phyloP scores from a whole-genome alignment of 2,113 vertebrate species.

The Orientallactaga bullata region DNA sequence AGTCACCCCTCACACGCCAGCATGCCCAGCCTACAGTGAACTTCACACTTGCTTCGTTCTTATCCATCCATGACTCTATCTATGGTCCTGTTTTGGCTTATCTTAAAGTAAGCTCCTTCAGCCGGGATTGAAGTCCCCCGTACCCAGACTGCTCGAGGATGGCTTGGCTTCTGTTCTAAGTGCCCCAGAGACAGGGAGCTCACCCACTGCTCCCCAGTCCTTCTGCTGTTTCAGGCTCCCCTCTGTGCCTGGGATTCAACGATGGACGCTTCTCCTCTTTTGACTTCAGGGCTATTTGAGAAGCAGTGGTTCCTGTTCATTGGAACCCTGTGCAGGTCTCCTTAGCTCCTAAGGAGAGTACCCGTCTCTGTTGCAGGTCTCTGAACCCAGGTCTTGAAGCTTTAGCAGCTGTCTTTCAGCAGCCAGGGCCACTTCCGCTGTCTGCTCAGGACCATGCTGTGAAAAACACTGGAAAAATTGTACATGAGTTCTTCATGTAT shows the following conservation, averaged over 20 bases:
- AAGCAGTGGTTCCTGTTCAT: neutral
- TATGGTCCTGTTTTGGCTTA: neutral
- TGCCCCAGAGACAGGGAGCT: neutral
- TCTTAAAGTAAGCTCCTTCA: neutral
- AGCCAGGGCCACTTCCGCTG: neutral
- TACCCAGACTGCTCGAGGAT: neutral
- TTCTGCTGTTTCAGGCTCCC: neutral
- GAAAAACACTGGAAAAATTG: neutral
- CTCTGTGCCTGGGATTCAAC: neutral
- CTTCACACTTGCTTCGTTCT: neutral
- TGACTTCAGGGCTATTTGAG: neutral
- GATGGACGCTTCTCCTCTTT: neutral
- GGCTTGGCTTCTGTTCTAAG: neutral
- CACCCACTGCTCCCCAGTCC: neutral
- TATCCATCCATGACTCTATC: neutral
- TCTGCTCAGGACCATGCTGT: neutral
- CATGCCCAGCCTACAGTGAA: neutral
- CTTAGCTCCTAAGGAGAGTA: accelerated
- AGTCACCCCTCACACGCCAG: no score
- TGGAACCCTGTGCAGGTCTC: neutral
- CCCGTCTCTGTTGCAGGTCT: neutral
- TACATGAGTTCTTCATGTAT: neutral
- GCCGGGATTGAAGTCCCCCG: neutral
- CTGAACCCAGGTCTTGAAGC: neutral
- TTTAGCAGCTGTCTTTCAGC: neutral